A percentile compares a stretch with the other conserved stretches of the same genome.
These are phyloP conservation scores for Aulostomus chinensis DNA, from an alignment of 2,797 vertebrate species.

Conservation along the genomic window DNA sequence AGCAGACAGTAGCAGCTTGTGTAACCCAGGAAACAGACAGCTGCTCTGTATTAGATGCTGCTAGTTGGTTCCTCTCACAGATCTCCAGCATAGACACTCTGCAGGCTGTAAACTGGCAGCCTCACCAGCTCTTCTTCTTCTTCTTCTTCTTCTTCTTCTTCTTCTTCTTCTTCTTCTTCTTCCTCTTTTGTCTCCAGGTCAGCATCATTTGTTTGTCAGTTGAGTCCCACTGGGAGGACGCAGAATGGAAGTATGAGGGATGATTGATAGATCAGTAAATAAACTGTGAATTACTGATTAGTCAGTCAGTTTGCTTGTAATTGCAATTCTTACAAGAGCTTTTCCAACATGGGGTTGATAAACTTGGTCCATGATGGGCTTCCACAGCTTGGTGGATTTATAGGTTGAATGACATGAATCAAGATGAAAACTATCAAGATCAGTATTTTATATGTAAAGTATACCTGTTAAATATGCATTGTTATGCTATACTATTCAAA, in stretches of 20 bases:
- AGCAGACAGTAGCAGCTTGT: conserved; percentile 69
- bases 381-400: no score
- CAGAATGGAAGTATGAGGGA: not conserved
- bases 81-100: conserved; percentile 38
- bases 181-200: no score
- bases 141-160: no score
- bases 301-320: conserved; percentile 1
- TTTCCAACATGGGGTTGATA: no score
- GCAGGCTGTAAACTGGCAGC: conserved; percentile 40
- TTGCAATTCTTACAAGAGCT: no score
- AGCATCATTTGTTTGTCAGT: conserved; percentile 29
- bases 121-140: no score
- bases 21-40: conserved; percentile 75
- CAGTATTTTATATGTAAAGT: no score
- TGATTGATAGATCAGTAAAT: conserved; percentile 34
- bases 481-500: no score
- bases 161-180: not conserved
- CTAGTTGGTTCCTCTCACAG: conserved; percentile 58
- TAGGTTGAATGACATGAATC: no score
- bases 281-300: conserved; percentile 7
- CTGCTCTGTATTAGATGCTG: conserved; percentile 75
- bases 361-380: no score
- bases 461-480: no score
- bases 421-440: no score
- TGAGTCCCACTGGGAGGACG: conserved; percentile 11